Evolutionary conservation across 2,113 vertebrate species (phyloP).

Genomic region (Indicator maculatus): DNA sequence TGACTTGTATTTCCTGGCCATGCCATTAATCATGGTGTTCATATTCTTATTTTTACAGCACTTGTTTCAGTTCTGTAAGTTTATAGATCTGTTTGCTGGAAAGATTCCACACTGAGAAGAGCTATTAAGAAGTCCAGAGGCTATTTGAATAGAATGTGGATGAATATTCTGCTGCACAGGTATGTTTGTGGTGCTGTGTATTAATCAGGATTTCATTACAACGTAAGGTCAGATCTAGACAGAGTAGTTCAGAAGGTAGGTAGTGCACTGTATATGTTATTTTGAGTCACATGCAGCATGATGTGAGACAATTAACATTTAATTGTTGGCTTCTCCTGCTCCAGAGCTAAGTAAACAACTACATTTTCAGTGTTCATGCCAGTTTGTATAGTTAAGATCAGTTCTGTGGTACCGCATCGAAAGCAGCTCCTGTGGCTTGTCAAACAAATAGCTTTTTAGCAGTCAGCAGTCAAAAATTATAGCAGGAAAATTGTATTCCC

Average conservation of each 20-base stretch:
- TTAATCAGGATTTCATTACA: slow-evolving; percentile 22
- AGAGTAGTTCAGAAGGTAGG: not conserved
- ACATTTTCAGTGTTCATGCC: not conserved
- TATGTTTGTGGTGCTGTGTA: not conserved
- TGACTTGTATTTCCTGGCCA: not conserved
- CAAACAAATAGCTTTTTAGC: slow-evolving; percentile 1
- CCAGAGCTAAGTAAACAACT: slow-evolving; percentile 17
- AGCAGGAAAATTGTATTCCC: not conserved
- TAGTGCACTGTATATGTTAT: not conserved
- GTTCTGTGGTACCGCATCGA: not conserved
- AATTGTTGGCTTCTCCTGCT: slow-evolving; percentile 19
- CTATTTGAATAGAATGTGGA: not conserved
- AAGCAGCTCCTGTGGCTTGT: not conserved
- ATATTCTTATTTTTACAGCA: not conserved
- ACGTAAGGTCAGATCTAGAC: not conserved
- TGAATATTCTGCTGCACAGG: not conserved
- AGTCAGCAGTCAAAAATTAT: not conserved
- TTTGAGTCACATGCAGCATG: not conserved
- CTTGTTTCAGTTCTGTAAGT: not conserved
- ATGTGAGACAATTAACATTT: not conserved
- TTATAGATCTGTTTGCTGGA: not conserved
- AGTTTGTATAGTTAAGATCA: not conserved
- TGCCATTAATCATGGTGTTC: not conserved
- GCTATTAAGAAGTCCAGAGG: not conserved
- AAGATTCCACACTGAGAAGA: not conserved